Evolutionary conservation across 2,888 invertebrate genomes (phyloP), one percentile per base, ranked within the genome.

Genomic region (Drosophila formosana): DNA sequence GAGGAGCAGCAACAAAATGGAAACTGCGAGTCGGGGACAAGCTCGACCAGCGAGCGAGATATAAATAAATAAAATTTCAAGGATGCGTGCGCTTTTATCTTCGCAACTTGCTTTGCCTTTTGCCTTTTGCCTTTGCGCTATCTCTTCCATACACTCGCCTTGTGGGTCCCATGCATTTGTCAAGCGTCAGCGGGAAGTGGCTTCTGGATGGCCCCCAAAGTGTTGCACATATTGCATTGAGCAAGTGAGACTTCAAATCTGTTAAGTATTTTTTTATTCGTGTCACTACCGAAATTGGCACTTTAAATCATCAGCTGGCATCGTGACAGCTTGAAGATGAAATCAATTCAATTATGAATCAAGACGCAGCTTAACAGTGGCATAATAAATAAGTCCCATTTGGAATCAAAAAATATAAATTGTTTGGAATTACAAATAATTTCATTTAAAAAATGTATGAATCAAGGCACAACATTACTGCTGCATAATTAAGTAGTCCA

Each of bases 1-100:
- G 25, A 13, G 11, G 25, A 13, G 11, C 34, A 34, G 34, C 11
- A 3, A 3, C 3, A 26, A 1, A 43, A 7, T 8, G 58, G 18
- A 25, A 74, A 60, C 50, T 39, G 18, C 13, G 47, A 58, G 39
- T 51, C 37, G 46, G 41, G 50, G 60, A 55, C 52, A 41, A 46
- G 56, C 49, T 47, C 67, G 66, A 66, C 65, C 49, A 72, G 66
- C 79, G 63, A 68, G 73, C 80, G 13, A 50, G 30, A 55, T 55
- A 55, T 55, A 55, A 84, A 88, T 88, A 88, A 84, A 84, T 86
- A 88, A 88, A 86, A 86, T 88, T 86, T 88, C 87, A 86, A 86
- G 85, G 85, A 88, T 85, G 87, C 85, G 85, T 86, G 85, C 88
- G 85, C 83, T 83, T 83, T 83, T 83, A 87, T 83, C 88, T 83